Evolutionary conservation across 2,797 vertebrate species (phyloP), one percentile per base, ranked within the genome.

Genomic region (Galagoides demidoff): DNA sequence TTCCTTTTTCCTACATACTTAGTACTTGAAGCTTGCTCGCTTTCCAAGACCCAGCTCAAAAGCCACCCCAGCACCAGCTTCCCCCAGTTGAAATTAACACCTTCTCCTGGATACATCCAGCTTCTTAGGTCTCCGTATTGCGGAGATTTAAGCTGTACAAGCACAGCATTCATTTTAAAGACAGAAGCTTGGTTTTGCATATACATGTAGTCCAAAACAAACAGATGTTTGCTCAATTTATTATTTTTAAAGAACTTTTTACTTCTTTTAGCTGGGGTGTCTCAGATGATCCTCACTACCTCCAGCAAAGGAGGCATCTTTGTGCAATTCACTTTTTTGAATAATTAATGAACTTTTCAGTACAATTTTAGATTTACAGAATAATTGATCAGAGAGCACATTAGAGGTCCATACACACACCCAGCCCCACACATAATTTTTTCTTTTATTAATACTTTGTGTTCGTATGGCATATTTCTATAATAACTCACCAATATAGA

Each of bases 151-250:
- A 4, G 16, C 14, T 90, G 1, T 57, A 19, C 5, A 59, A 37
- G 37, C 64, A 92, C 7, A 71, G 39, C 16, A 86, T 59, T 93
- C 27, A 66, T 82, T 91, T 43, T 52, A n/a, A 95, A 85, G 63
- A 78, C 1, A 71, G 45, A 83, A 93, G 73, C 14, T 93, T 89
- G 10, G 49, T 76, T 92, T 89, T 45, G 3, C 52, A n/a, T 31
- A 23, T 63, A n/a, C 74, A 37, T 76, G 63, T 86, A 43, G 10
- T 43, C 39, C 57, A 88, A 84, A 64, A 61, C 19, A 45, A 89
- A 49, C 2, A 70, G 61, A 55, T 37, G 2, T 27, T 91, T 39
- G n/a, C 39, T 82, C 45, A 66, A 57, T 83, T 49, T 22, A 31
- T 59, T 61, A 14, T 73, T 37, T 55, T 23, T 73, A 13, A 76